A percentile compares a stretch with the other conserved stretches of the same genome.
Conservation (phyloP, 2,113 vertebrate species). For the Eonycteris spelaea region DNA sequence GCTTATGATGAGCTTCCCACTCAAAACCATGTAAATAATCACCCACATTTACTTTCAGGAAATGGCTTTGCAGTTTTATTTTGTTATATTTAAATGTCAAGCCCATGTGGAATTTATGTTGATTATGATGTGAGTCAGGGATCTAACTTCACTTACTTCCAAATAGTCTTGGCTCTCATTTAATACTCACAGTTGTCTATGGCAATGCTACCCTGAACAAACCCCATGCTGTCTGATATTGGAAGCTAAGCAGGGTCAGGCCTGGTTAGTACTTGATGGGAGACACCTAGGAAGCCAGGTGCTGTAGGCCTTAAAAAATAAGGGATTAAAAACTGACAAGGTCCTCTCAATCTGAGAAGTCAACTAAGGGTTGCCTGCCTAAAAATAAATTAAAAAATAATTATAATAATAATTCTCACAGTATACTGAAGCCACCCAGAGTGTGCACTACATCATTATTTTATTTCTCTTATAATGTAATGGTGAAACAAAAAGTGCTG, state of each 20-base stretch:
- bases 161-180: not conserved
- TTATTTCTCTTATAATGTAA: not conserved
- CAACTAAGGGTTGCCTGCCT: too few species aligned
- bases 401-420: too few species aligned
- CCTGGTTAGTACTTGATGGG: too few species aligned
- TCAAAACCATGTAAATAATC: not conserved
- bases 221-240: too few species aligned
- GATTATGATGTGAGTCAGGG: not conserved
- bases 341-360: too few species aligned
- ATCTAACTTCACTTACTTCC: not conserved
- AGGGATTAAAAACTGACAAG: too few species aligned
- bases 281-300: too few species aligned
- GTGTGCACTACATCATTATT: not conserved
- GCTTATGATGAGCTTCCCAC: not conserved
- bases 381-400: too few species aligned
- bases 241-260: too few species aligned
- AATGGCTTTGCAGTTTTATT: not conserved
- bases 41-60: not conserved
- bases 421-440: not conserved
- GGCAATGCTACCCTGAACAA: too few species aligned
- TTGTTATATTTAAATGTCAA: slow-evolving; percentile 50
- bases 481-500: not conserved
- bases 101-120: not conserved
- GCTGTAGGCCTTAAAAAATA: too few species aligned
- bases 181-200: not conserved